A percentile compares a stretch with the other conserved stretches of the same genome.
Conservation (phyloP, 2,888 invertebrate genomes). For the Heterodera filipjevi region DNA sequence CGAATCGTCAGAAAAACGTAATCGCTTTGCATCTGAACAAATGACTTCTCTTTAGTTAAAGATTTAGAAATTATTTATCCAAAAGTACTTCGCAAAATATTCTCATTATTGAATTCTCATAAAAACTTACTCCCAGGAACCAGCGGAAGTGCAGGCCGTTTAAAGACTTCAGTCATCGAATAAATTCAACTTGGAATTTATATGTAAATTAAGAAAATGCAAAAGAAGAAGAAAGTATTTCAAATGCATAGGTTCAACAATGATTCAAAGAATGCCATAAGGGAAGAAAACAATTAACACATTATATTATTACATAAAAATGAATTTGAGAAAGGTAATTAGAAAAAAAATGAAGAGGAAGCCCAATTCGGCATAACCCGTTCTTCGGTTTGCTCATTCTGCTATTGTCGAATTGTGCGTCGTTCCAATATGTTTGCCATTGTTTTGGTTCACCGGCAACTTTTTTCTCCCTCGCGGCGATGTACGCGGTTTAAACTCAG, state of each 20-base stretch:
- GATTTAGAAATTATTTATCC: not conserved
- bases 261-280: no score
- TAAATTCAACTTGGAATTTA: not conserved
- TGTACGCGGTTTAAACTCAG: conserved; percentile 46
- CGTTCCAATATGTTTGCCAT: no score
- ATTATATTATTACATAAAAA: no score
- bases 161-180: conserved; percentile 42
- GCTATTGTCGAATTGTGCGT: not conserved
- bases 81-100: no score
- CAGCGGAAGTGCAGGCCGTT: conserved; percentile 43
- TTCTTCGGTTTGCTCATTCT: not conserved
- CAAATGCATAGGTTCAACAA: no score
- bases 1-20: not conserved
- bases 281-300: no score
- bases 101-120: not conserved
- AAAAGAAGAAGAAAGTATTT: not conserved
- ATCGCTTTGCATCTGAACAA: conserved; percentile 39
- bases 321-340: no score
- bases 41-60: not conserved
- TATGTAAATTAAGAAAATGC: not conserved
- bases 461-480: conserved; percentile 34
- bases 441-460: not conserved
- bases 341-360: no score
- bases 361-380: no score
- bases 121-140: conserved; percentile 32